Evolutionary conservation across 2,113 vertebrate genomes (phyloP).

Genomic region (Notiomystis cincta): DNA sequence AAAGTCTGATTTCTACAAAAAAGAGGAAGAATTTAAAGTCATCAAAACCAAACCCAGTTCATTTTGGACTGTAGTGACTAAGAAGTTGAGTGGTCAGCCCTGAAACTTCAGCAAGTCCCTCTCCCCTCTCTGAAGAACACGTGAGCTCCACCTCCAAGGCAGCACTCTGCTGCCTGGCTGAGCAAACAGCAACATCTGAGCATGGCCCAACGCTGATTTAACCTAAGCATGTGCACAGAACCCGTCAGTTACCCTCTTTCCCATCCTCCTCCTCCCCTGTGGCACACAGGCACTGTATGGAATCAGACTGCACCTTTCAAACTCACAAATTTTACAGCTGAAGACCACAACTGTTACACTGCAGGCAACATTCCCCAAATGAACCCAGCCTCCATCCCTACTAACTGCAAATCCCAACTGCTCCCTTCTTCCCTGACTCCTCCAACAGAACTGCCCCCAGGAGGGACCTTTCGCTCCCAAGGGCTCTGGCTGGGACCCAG

Average conservation of each 20-base stretch:
- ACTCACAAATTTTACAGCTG: background rate
- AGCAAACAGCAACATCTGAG: background rate
- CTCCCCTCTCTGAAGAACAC: background rate
- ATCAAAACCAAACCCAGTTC: background rate
- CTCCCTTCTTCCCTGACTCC: background rate
- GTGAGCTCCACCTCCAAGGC: background rate
- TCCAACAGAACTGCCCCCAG: rapidly evolving
- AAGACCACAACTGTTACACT: background rate
- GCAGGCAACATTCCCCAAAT: background rate
- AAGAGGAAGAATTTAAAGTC: background rate
- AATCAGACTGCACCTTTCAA: background rate
- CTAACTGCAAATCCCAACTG: background rate
- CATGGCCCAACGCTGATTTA: rapidly evolving
- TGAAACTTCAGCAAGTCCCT: background rate
- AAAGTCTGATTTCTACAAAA: background rate
- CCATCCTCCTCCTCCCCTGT: background rate
- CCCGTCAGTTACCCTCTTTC: background rate
- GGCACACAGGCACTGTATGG: rapidly evolving
- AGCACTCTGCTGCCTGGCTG: background rate
- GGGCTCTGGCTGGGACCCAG: background rate
- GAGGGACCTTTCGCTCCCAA: background rate
- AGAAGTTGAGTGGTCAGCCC: background rate
- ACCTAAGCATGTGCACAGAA: rapidly evolving
- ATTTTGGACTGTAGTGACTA: background rate
- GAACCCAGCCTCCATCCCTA: background rate